Base-by-base conservation (phyloP, 2,888 invertebrate species). In the Orthonevra nobilis region DNA sequence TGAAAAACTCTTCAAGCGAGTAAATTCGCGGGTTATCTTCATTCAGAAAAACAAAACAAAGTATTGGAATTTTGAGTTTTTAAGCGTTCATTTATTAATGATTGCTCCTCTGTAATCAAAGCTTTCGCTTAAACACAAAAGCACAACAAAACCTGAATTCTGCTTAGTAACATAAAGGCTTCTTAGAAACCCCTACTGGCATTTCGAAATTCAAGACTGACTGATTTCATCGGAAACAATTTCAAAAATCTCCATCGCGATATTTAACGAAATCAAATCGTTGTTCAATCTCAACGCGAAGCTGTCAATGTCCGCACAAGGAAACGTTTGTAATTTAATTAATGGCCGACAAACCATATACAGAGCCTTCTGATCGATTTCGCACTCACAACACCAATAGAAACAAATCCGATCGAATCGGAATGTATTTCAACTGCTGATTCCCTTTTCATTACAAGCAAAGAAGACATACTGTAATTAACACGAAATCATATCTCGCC, bases 401-500 rank as follows among this genome's bases (percentile, higher is more conserved):
- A n/a, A n/a, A n/a, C n/a, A n/a, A n/a, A n/a, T n/a, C n/a, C n/a
- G n/a, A n/a, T n/a, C n/a, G n/a, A n/a, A n/a, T n/a, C n/a, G 63
- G 61, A 52, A 75, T 69, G 46, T 26, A 61, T 75, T 60, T 54
- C 38, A 36, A 74, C 60, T 28, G 52, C 54, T 52, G 66, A 73
- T 61, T 61, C 20, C 19, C 44, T 52, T 74, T 68, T 52, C 19
- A n/a, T 61, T 44, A 15, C 50, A 44, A 40, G 40, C 10, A 38
- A 42, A 23, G 34, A 64, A 60, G 30, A 64, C 46, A 60, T 61
- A 68, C 61, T 32, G 79, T 79, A 79, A 79, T 79, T 79, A 79
- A 79, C 79, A 79, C 79, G 79, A 73, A 68, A 61, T 68, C 66
- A 73, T 66, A 79, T 73, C 60, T n/a, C n/a, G 54, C 48, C 15